Conservation (phyloP, 2,888 invertebrate genomes). For the Himalopsyche anomala region DNA sequence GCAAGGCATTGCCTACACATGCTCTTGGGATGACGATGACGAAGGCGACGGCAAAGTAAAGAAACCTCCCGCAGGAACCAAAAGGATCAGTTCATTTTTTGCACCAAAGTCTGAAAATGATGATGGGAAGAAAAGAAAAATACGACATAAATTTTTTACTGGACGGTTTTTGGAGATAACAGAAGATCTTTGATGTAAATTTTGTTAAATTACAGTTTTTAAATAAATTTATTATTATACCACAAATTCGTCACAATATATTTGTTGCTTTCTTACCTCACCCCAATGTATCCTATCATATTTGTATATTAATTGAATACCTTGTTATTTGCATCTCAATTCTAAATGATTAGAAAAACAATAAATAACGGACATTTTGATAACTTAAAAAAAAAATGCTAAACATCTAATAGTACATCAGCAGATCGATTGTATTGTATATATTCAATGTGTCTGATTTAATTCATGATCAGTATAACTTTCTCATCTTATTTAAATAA, state of each 20-base stretch:
- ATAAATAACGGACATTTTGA: no score
- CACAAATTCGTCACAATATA: background rate
- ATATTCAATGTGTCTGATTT: no score
- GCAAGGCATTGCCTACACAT: slow-evolving; percentile 82
- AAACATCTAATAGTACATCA: no score
- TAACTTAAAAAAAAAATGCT: no score
- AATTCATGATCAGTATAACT: no score
- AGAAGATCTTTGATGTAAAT: slow-evolving; percentile 73
- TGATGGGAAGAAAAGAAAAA: slow-evolving; percentile 72
- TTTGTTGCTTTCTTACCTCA: background rate
- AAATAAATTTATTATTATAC: slow-evolving; percentile 10
- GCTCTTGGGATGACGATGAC: slow-evolving; percentile 84
- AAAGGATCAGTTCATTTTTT: slow-evolving; percentile 81
- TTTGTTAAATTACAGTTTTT: slow-evolving; percentile 32
- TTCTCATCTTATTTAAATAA: no score
- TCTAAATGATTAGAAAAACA: no score
- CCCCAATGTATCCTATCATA: no score
- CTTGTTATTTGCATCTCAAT: no score
- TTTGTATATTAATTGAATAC: no score
- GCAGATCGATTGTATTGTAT: no score
- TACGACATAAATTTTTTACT: slow-evolving; percentile 82
- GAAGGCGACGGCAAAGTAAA: slow-evolving; percentile 73
- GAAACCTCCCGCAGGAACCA: slow-evolving; percentile 70
- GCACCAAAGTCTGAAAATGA: slow-evolving; percentile 70
- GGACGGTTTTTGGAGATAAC: slow-evolving; percentile 79